Percentiles rank a stretch among this genome's conserved stretches.
Evolutionary conservation across 2,113 vertebrate species (phyloP).

Genomic region (Carollia perspicillata): DNA sequence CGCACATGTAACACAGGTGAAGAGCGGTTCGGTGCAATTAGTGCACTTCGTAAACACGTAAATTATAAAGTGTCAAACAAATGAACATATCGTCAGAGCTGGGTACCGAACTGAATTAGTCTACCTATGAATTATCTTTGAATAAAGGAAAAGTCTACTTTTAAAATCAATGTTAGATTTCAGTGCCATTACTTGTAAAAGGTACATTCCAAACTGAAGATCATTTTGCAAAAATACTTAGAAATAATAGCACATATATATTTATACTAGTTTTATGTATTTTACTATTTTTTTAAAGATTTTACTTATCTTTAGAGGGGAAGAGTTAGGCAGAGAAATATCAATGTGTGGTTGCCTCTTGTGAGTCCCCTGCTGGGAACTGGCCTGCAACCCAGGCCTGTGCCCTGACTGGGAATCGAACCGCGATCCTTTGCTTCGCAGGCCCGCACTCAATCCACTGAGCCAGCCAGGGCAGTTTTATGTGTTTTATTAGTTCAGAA

Average conservation of each 20-base stretch:
- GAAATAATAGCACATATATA: background rate
- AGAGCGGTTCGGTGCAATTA: background rate
- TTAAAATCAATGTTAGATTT: constrained; percentile 4
- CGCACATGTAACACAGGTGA: background rate
- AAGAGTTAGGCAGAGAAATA: too few relatives aligned
- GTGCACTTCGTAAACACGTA: constrained; percentile 1
- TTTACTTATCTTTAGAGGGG: too few relatives aligned
- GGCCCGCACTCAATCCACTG: too few relatives aligned
- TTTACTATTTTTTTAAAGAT: too few relatives aligned
- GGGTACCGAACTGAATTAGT: background rate
- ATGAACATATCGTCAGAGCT: background rate
- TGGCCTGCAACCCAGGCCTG: too few relatives aligned
- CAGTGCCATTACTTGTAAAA: constrained; percentile 3
- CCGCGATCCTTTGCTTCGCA: too few relatives aligned
- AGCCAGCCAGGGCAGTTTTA: too few relatives aligned
- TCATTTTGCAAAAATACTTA: constrained; percentile 1
- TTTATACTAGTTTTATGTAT: background rate
- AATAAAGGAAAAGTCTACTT: constrained; percentile 1
- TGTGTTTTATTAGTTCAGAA: background rate
- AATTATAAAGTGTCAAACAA: background rate
- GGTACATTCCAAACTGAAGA: background rate
- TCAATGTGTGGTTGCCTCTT: too few relatives aligned
- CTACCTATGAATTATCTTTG: constrained; percentile 4
- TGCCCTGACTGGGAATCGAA: too few relatives aligned
- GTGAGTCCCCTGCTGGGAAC: too few relatives aligned